A percentile compares a stretch with the other conserved stretches of the same genome.
These are phyloP conservation scores for Brachyhypopomus gauderio DNA, from an alignment of 2,113 vertebrate genomes.

Conservation along the genomic window DNA sequence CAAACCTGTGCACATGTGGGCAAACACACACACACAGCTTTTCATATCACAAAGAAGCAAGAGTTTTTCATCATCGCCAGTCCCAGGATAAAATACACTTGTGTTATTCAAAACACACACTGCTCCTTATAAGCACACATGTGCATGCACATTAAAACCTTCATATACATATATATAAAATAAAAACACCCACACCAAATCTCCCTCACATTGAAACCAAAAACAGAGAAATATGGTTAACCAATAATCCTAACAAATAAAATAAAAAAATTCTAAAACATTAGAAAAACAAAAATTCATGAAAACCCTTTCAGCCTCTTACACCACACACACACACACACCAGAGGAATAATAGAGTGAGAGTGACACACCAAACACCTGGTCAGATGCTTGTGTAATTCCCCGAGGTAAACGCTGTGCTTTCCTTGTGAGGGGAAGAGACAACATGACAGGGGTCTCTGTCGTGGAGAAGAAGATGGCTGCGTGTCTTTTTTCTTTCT, in stretches of 20 bases:
- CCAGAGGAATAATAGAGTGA: conserved; percentile 65
- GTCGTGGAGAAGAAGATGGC: conserved; percentile 40
- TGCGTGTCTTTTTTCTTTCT: background rate
- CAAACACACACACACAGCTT: conserved; percentile 56
- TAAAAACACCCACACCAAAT: background rate
- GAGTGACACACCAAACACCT: conserved; percentile 68
- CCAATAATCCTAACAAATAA: background rate
- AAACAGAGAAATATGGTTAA: conserved; percentile 1
- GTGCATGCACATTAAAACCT: conserved; percentile 59
- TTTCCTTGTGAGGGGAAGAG: conserved; percentile 57
- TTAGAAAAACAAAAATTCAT: background rate
- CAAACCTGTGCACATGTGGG: conserved; percentile 45
- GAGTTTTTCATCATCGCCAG: conserved; percentile 24
- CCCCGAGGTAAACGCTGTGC: conserved; percentile 60
- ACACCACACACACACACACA: conserved; percentile 57
- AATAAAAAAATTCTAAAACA: background rate
- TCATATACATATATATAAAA: conserved; percentile 23
- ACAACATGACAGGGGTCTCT: conserved; percentile 58
- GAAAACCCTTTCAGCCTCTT: conserved; percentile 48
- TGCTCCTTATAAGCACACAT: conserved; percentile 54
- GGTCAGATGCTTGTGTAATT: conserved; percentile 71
- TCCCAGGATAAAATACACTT: background rate
- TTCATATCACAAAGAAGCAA: conserved; percentile 27
- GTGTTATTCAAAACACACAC: conserved; percentile 3
- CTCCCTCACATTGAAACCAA: background rate